Conservation (phyloP, 2,888 invertebrate genomes). For the Brenthis daphne region DNA sequence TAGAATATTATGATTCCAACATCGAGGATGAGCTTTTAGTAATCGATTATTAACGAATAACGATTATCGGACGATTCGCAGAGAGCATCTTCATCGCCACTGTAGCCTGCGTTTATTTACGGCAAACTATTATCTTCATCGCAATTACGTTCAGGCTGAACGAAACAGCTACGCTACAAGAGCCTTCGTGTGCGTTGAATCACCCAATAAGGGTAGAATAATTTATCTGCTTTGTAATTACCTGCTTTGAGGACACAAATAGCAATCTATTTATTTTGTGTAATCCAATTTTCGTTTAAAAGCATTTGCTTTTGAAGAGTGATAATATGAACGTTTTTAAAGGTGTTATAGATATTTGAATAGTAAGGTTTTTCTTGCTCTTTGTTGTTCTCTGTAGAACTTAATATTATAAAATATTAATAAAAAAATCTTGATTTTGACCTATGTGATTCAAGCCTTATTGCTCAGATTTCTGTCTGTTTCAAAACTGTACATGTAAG, state of each 20-base stretch:
- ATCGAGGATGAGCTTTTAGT: not conserved
- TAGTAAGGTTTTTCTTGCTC: too few species aligned
- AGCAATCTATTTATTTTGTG: constrained; percentile 30
- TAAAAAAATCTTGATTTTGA: too few species aligned
- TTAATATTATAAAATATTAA: too few species aligned
- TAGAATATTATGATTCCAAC: too few species aligned
- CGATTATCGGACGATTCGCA: constrained; percentile 59
- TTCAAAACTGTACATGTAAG: too few species aligned
- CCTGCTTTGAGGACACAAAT: constrained; percentile 47
- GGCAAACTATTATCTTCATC: constrained; percentile 59
- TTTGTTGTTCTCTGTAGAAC: too few species aligned
- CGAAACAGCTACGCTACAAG: constrained; percentile 46
- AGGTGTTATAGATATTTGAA: too few species aligned
- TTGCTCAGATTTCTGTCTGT: too few species aligned
- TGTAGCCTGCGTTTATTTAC: constrained; percentile 40
- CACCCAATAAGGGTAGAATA: constrained; percentile 55
- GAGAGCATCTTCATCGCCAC: constrained; percentile 47
- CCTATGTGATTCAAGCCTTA: too few species aligned
- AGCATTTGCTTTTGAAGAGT: not conserved
- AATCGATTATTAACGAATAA: not conserved
- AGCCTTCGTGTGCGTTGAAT: constrained; percentile 59
- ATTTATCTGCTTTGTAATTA: constrained; percentile 61
- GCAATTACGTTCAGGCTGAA: constrained; percentile 67
- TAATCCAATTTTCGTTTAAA: constrained; percentile 1
- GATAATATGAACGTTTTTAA: not conserved